These are phyloP conservation scores for Cylloceria caligata DNA, from an alignment of 2,888 invertebrate genomes.

Conservation along the genomic window DNA sequence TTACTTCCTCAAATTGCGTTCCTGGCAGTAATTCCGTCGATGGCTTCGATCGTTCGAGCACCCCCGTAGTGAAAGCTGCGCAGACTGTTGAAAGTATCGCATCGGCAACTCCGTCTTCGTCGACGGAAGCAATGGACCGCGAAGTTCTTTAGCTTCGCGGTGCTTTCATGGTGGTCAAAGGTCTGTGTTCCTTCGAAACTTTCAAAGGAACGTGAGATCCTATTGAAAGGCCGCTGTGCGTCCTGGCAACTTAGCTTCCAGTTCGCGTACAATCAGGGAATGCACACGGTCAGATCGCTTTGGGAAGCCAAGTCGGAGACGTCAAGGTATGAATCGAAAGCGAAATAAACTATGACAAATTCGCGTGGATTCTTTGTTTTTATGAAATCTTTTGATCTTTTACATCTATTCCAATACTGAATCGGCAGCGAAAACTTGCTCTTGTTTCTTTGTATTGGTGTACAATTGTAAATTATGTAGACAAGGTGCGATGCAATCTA, in stretches of 20 bases:
- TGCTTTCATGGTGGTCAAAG: slow-evolving; percentile 31
- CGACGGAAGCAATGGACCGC: slow-evolving; percentile 19
- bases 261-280: slow-evolving; percentile 31
- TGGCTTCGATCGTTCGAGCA: neutral
- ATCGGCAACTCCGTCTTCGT: slow-evolving; percentile 15
- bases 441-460: neutral
- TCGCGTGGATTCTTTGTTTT: neutral
- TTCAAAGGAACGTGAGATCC: slow-evolving; percentile 5
- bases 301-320: slow-evolving; percentile 23
- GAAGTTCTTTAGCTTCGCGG: slow-evolving; percentile 25
- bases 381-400: slow-evolving; percentile 2
- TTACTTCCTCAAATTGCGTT: slow-evolving; percentile 12
- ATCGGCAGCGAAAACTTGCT: neutral
- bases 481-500: neutral
- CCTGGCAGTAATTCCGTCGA: slow-evolving; percentile 37
- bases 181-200: slow-evolving; percentile 12
- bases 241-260: slow-evolving; percentile 18
- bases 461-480: neutral
- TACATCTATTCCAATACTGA: slow-evolving; percentile 7
- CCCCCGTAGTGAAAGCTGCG: slow-evolving; percentile 12
- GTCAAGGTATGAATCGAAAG: slow-evolving; percentile 25
- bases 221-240: slow-evolving; percentile 12
- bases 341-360: slow-evolving; percentile 31
- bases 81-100: neutral
- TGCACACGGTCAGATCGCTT: slow-evolving; percentile 8